A percentile compares a stretch with the other conserved stretches of the same genome.
These are phyloP conservation scores for Microctenopoma steveboyesi DNA, from an alignment of 2,797 vertebrate genomes.

Conservation along the genomic window DNA sequence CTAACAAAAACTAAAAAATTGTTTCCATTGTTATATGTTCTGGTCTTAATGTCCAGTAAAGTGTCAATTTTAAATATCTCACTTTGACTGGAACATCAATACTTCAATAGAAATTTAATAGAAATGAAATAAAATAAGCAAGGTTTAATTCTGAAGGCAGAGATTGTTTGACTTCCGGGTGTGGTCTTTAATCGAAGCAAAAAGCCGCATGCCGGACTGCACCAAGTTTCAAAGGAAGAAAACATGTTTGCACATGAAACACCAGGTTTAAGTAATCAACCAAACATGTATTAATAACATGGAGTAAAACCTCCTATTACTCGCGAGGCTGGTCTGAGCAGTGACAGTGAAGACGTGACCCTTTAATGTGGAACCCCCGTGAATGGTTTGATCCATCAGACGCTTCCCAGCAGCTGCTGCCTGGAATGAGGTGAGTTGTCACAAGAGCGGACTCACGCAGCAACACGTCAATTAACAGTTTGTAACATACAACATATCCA, in stretches of 20 bases:
- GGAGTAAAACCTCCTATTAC: fast-evolving
- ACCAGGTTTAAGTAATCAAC: fast-evolving
- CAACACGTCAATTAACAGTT: background rate
- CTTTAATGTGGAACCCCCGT: too few relatives aligned
- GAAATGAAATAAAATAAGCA: fast-evolving
- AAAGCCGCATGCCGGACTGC: constrained; percentile 64
- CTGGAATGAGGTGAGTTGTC: background rate
- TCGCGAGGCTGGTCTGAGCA: fast-evolving
- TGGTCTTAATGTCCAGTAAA: too few relatives aligned
- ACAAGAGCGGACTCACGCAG: constrained; percentile 5
- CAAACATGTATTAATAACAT: fast-evolving
- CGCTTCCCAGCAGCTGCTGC: constrained; percentile 67
- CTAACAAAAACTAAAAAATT: too few relatives aligned
- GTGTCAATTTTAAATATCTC: too few relatives aligned
- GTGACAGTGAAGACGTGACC: fast-evolving
- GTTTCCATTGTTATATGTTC: too few relatives aligned
- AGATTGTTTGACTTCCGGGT: background rate
- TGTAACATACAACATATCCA: background rate
- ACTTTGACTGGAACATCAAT: too few relatives aligned
- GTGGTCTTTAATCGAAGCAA: background rate
- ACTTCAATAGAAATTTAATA: too few relatives aligned
- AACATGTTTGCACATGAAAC: fast-evolving
- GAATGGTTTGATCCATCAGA: constrained; percentile 70
- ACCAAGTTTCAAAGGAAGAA: constrained; percentile 49
- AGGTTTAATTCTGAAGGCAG: constrained; percentile 52